Evolutionary conservation across 1,140 invertebrate genomes (phyloP).

Genomic region (Leptinotarsa defecta): DNA sequence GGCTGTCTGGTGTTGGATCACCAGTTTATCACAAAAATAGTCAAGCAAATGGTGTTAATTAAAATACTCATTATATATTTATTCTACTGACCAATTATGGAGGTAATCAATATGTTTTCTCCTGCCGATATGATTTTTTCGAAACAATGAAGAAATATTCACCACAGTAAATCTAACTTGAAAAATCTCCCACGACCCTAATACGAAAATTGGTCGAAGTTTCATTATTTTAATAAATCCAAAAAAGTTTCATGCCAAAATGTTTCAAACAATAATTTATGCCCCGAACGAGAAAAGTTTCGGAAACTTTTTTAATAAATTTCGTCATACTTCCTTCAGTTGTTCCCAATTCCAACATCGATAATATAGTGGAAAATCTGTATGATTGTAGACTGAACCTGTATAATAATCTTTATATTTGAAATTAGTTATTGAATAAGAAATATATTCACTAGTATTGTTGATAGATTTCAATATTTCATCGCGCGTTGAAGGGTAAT

Average conservation of each 20-base stretch:
- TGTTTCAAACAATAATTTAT: constrained; percentile 24
- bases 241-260: constrained; percentile 12
- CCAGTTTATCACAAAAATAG: too few relatives aligned
- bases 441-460: not conserved
- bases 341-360: not conserved
- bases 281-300: constrained; percentile 28
- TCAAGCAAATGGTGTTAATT: too few relatives aligned
- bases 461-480: not conserved
- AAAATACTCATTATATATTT: too few relatives aligned
- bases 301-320: constrained; percentile 37
- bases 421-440: not conserved
- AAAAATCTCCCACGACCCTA: not conserved
- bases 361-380: not conserved
- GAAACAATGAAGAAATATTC: not conserved
- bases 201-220: constrained; percentile 1
- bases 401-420: not conserved
- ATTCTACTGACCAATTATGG: too few relatives aligned
- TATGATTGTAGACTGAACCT: not conserved
- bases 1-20: too few relatives aligned
- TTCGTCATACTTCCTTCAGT: constrained; percentile 17
- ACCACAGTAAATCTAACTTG: not conserved
- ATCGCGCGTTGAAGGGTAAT: not conserved
- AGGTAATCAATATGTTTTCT: too few relatives aligned
- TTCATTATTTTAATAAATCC: constrained; percentile 24
- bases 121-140: too few relatives aligned